A percentile compares a stretch with the other conserved stretches of the same genome.
Evolutionary conservation across 1,140 invertebrate genomes (phyloP).

Genomic region (Euwallacea similis): DNA sequence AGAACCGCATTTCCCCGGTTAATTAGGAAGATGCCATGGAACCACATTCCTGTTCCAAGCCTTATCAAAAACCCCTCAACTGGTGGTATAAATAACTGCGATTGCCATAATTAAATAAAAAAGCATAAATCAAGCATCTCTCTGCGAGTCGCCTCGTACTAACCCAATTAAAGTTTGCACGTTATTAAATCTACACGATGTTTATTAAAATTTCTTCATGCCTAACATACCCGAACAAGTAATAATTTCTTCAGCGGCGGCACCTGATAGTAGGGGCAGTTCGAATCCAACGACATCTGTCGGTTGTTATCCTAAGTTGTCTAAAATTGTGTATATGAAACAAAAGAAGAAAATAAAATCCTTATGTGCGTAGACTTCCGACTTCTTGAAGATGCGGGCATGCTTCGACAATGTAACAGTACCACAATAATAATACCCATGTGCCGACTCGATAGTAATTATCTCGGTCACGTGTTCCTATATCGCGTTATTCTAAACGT

Average conservation of each 20-base stretch:
- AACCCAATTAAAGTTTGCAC: conserved; percentile 26
- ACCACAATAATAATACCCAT: conserved; percentile 33
- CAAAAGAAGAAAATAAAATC: conserved; percentile 15
- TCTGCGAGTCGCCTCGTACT: conserved; percentile 12
- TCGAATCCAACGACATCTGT: no score
- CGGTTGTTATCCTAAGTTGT: no score
- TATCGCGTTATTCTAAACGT: conserved; percentile 26
- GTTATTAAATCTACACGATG: conserved; percentile 28
- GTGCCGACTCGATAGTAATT: conserved; percentile 29
- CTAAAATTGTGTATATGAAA: no score
- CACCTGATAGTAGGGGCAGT: conserved; percentile 4
- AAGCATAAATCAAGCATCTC: conserved; percentile 9
- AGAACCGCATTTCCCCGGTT: no score
- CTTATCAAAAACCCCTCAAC: conserved; percentile 10
- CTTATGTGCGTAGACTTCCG: conserved; percentile 27
- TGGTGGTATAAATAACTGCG: conserved; percentile 10
- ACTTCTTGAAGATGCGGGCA: conserved; percentile 18
- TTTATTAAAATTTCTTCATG: conserved; percentile 24
- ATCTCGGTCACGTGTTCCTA: conserved; percentile 32
- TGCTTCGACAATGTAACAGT: conserved; percentile 33
- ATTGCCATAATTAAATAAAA: conserved; percentile 27
- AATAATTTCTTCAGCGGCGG: conserved; percentile 18
- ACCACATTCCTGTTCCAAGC: no score
- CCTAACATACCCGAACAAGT: conserved; percentile 24
- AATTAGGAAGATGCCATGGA: no score